phyloP scores from a whole-genome alignment of 2,113 vertebrate species.

The Ploceus nigricollis region DNA sequence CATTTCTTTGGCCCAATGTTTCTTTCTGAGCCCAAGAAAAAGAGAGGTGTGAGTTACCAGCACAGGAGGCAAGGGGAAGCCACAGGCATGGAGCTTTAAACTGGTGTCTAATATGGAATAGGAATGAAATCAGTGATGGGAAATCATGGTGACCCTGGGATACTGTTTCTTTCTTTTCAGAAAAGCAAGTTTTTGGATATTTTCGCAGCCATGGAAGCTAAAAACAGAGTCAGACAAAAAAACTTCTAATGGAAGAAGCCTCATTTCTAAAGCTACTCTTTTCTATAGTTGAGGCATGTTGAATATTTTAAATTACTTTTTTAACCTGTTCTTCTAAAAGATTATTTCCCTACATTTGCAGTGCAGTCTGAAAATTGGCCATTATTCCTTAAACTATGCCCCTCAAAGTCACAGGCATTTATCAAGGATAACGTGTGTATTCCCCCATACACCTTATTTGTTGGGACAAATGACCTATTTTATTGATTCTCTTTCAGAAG shows the following conservation, averaged over 20 bases:
- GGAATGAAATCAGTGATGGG: not conserved
- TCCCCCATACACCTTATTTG: constrained; percentile 4
- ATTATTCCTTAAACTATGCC: not conserved
- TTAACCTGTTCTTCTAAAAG: not conserved
- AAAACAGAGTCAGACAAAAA: not conserved
- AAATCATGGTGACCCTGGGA: not conserved
- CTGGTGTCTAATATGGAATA: not conserved
- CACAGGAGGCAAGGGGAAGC: not conserved
- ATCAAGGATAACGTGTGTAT: constrained; percentile 2
- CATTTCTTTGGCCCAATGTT: not conserved
- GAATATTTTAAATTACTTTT: not conserved
- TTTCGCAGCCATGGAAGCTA: not conserved
- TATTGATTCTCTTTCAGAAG: constrained; percentile 25
- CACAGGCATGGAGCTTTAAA: not conserved
- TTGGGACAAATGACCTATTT: constrained; percentile 39
- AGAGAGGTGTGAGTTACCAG: not conserved
- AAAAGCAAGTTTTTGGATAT: not conserved
- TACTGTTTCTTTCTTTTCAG: not conserved
- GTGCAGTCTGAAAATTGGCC: not conserved
- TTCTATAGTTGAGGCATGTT: not conserved
- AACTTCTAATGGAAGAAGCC: not conserved
- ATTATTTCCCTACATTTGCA: not conserved
- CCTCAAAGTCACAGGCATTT: not conserved
- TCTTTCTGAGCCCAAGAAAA: not conserved
- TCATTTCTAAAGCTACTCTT: not conserved